Evolutionary conservation across 2,113 vertebrate genomes (phyloP).

Genomic region (Sitta europaea): DNA sequence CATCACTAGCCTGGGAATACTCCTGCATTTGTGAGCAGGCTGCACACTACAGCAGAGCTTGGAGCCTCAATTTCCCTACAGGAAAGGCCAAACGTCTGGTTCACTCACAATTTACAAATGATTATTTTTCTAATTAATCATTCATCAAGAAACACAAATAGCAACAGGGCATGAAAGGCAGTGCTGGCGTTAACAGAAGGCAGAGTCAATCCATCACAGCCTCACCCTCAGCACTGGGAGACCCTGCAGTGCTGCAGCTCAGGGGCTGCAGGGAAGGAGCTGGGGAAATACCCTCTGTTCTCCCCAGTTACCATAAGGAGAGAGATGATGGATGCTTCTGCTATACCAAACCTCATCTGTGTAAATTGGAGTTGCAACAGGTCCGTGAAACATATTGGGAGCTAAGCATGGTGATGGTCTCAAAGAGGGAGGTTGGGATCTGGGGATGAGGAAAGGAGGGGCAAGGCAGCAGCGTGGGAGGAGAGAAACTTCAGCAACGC

Average conservation of each 20-base stretch:
- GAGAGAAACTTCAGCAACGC: background rate
- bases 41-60: conserved; percentile 48
- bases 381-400: background rate
- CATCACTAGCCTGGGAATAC: conserved; percentile 71
- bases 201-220: conserved; percentile 71
- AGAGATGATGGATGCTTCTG: background rate
- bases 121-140: conserved; percentile 86
- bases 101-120: conserved; percentile 77
- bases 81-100: conserved; percentile 77
- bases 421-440: background rate
- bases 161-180: conserved; percentile 69
- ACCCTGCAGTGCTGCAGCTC: background rate
- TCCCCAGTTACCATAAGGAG: background rate
- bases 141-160: conserved; percentile 79
- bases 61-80: conserved; percentile 69
- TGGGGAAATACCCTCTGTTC: background rate
- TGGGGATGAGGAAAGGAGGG: background rate
- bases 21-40: conserved; percentile 57
- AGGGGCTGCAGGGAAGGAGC: background rate
- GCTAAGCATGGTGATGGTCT: rapidly evolving
- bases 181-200: conserved; percentile 41
- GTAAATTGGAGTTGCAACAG: background rate
- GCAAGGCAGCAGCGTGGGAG: background rate
- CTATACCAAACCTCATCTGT: background rate
- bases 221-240: background rate